Conservation (phyloP, 2,797 vertebrate species). For the Syncerus caffer region DNA sequence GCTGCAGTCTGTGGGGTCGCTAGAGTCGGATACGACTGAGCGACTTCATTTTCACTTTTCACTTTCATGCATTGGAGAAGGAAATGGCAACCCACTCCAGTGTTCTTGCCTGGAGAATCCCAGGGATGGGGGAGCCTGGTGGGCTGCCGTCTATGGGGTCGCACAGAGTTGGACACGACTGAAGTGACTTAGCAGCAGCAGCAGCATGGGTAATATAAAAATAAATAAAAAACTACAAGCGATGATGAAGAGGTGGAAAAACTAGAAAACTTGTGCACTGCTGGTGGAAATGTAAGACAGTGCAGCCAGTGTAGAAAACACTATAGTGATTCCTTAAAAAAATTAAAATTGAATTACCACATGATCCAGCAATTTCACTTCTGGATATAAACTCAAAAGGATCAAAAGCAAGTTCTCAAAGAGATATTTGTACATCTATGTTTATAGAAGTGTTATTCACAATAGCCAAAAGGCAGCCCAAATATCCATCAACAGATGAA, state of each 20-base stretch:
- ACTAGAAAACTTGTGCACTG: neutral
- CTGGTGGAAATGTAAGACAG: neutral
- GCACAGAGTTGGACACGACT: too few relatives aligned
- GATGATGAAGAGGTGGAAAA: neutral
- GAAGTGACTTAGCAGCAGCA: too few relatives aligned
- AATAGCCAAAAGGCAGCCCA: neutral
- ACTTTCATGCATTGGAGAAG: too few relatives aligned
- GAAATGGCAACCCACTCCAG: too few relatives aligned
- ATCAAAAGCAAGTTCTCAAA: neutral
- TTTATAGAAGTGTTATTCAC: neutral
- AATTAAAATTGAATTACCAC: neutral
- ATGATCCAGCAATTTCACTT: neutral
- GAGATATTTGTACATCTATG: neutral
- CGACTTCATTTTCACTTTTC: too few relatives aligned
- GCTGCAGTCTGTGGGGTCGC: too few relatives aligned
- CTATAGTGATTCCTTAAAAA: neutral
- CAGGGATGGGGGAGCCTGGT: too few relatives aligned
- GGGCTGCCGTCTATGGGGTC: too few relatives aligned
- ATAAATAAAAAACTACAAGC: neutral
- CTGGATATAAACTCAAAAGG: neutral
- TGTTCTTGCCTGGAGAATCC: too few relatives aligned
- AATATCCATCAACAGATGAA: neutral
- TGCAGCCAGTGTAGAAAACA: neutral
- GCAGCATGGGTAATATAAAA: neutral
- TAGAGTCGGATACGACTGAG: too few relatives aligned